Percentiles rank a stretch among this genome's conserved stretches.
Evolutionary conservation across 2,888 invertebrate genomes (phyloP).

Genomic region (Cephus pulcher): DNA sequence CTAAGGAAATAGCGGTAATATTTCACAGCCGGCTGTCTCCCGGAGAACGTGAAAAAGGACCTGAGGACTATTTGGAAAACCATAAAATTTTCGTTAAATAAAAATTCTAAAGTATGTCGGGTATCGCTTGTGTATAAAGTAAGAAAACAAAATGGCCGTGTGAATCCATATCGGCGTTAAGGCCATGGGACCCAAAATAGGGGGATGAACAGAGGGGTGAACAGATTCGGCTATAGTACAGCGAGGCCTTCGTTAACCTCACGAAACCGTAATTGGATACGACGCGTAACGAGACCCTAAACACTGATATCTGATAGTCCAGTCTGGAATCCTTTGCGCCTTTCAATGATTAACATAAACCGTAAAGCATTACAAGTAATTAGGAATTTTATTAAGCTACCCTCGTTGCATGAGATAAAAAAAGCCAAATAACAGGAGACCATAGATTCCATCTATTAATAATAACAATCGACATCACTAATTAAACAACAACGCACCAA

Average conservation of each 20-base stretch:
- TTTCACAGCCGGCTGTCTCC: neutral
- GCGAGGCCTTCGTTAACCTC: constrained; percentile 46
- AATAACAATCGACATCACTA: neutral
- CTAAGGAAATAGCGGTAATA: neutral
- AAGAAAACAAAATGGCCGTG: neutral
- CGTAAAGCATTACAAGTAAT: neutral
- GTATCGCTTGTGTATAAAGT: neutral
- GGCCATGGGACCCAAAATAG: neutral
- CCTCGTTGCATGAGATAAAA: neutral
- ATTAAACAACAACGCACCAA: neutral
- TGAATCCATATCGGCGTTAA: neutral
- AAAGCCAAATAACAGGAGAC: neutral
- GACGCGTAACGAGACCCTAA: constrained; percentile 47
- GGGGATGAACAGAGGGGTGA: neutral
- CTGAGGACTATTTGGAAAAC: neutral
- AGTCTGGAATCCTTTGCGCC: constrained; percentile 29
- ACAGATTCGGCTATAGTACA: neutral
- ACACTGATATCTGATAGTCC: constrained; percentile 50
- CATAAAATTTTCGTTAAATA: neutral
- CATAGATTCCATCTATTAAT: neutral
- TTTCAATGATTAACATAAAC: constrained; percentile 33
- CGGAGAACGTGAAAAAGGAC: neutral
- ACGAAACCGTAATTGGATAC: constrained; percentile 42
- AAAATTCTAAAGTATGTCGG: neutral
- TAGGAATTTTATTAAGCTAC: neutral